Base-by-base conservation (phyloP, 2,888 invertebrate species). In the Harpagoxenus sublaevis region DNA sequence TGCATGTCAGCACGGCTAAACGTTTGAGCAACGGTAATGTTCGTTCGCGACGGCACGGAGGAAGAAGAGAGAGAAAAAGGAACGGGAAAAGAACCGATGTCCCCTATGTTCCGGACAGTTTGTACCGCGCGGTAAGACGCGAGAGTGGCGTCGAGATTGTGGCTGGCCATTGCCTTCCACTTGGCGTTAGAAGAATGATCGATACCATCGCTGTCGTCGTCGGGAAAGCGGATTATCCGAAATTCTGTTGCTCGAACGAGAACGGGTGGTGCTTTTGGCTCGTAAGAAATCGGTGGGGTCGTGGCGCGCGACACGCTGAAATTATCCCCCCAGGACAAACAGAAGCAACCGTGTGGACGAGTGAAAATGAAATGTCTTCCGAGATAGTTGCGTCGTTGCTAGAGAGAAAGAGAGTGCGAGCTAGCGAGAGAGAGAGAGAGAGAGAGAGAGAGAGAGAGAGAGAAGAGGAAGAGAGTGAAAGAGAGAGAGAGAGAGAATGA, bases 281-380 rank as follows among this genome's bases (percentile, higher is more conserved):
- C 65, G 79, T 55, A 60, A 71, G 63, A 51, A 78, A 66, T 62
- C 48, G 57, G 23, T 12, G 28, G 12, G 53, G 55, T 81, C 73
- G 51, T 60, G 12, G 70, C 45, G 55, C 28, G 77, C 55, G 42
- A 60, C 63, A 65, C 60, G 66, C 60, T 48, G 71, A 83, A 83
- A 83, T 66, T 74, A 63, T 63, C 42, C 70, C 48, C 77, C 60
- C 18, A 57, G 75, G 57, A 77, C 71, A 62, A 62, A 55, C 71
- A 42, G 70, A 45, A 78, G 60, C 55, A 83, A 35, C 71, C 71
- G 84, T 84, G 89, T 84, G 89, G 83, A 90, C 84, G 85, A 87
- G 86, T 77, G 89, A 91, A 92, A 94, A 94, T 92, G 92, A 93
- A 92, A 93, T 92, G 94, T 94, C 94, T 94, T 93, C 93, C 93